These are phyloP conservation scores for Ferrisia virgata DNA, from an alignment of 2,888 invertebrate genomes.

Conservation along the genomic window DNA sequence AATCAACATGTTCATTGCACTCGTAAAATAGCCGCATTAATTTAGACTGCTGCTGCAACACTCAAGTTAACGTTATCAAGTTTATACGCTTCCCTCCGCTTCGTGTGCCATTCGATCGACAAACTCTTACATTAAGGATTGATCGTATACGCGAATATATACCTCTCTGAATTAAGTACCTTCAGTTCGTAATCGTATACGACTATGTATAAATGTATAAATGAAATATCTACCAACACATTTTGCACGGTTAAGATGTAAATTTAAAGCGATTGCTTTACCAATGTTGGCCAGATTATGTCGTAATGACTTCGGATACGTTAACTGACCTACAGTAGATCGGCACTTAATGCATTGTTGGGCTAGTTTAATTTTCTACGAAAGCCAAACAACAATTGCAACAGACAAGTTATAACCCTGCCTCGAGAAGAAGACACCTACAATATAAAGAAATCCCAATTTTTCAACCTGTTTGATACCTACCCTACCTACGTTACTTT, in stretches of 20 bases:
- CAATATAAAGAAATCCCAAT: background rate
- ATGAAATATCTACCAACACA: background rate
- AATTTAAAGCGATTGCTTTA: background rate
- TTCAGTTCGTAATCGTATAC: background rate
- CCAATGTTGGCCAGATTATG: background rate
- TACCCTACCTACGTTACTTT: too few species aligned
- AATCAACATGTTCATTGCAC: background rate
- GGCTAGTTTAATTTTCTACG: background rate
- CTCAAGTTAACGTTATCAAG: background rate
- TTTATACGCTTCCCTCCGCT: background rate
- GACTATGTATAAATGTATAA: too few species aligned
- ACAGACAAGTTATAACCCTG: too few species aligned
- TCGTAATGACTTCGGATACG: background rate
- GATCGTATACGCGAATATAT: background rate
- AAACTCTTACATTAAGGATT: background rate
- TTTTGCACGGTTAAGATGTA: background rate
- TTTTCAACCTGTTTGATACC: too few species aligned
- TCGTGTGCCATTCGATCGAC: too few species aligned
- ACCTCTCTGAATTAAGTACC: background rate
- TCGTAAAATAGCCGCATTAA: background rate
- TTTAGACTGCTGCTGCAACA: background rate
- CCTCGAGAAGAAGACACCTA: background rate
- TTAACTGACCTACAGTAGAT: slow-evolving; percentile 14
- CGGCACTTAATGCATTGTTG: background rate
- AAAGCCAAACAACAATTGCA: background rate